Evolutionary conservation across 1,140 invertebrate genomes (phyloP).

Genomic region (Nasonia longicornis): DNA sequence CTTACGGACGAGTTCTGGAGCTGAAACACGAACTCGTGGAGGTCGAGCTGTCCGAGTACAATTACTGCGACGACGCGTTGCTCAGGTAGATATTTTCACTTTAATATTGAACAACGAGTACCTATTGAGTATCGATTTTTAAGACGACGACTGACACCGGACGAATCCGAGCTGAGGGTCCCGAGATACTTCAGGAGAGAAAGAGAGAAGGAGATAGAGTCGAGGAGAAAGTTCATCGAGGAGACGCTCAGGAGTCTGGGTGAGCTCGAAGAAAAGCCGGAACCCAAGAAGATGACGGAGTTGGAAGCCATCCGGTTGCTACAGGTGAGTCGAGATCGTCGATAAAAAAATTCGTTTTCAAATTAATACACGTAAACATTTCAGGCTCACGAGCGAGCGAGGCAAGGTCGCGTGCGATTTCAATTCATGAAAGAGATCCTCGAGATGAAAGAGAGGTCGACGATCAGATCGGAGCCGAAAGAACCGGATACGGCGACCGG

Average conservation of each 20-base stretch:
- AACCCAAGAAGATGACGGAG: slow-evolving; percentile 76
- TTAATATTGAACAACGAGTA: too few relatives aligned
- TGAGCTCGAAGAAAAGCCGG: slow-evolving; percentile 73
- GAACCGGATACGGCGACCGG: slow-evolving; percentile 69
- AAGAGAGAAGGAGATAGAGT: slow-evolving; percentile 72
- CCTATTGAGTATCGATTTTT: background rate
- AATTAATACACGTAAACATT: background rate
- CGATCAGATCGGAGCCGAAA: slow-evolving; percentile 70
- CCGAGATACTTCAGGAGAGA: slow-evolving; percentile 80
- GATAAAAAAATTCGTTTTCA: background rate
- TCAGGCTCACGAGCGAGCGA: slow-evolving; percentile 86
- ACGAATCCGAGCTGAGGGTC: slow-evolving; percentile 75
- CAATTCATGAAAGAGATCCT: slow-evolving; percentile 93
- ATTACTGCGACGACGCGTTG: slow-evolving; percentile 84
- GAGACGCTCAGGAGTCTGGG: slow-evolving; percentile 77
- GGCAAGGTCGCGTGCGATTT: slow-evolving; percentile 85
- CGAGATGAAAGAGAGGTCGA: slow-evolving; percentile 77
- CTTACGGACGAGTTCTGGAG: slow-evolving; percentile 83
- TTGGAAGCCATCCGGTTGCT: slow-evolving; percentile 88
- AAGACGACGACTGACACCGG: slow-evolving; percentile 71
- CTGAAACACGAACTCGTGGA: slow-evolving; percentile 88
- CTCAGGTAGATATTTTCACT: slow-evolving; percentile 59
- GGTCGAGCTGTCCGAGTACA: slow-evolving; percentile 86
- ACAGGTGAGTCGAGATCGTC: slow-evolving; percentile 68
- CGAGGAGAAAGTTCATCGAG: slow-evolving; percentile 74